Evolutionary conservation across 2,113 vertebrate species (phyloP).

Genomic region (Nansenia antarctica): DNA sequence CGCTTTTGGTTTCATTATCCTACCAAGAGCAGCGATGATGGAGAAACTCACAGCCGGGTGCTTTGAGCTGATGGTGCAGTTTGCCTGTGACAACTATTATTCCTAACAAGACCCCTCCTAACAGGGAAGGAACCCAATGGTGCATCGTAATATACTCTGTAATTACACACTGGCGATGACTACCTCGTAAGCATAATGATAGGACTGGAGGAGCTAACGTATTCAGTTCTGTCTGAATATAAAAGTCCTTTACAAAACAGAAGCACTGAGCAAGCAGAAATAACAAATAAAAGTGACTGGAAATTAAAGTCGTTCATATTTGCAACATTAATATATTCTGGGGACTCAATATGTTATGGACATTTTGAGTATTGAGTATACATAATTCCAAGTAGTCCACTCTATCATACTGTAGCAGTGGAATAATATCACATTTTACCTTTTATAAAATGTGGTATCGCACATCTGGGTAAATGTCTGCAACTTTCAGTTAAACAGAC

Average conservation of each 20-base stretch:
- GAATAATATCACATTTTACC: constrained; percentile 14
- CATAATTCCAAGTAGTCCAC: no score
- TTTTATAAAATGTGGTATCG: constrained; percentile 5
- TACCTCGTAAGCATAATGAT: background rate
- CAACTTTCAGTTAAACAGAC: no score
- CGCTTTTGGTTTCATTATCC: constrained; percentile 15
- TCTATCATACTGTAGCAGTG: background rate
- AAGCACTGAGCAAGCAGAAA: constrained; percentile 3
- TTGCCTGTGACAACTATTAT: constrained; percentile 12
- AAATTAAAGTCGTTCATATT: background rate
- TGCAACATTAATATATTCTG: background rate
- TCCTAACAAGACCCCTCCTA: constrained; percentile 29
- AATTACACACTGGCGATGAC: constrained; percentile 33
- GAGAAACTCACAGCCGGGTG: constrained; percentile 22
- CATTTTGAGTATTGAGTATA: no score
- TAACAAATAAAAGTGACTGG: background rate
- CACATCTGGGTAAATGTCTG: no score
- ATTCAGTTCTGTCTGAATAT: background rate
- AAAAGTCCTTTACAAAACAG: background rate
- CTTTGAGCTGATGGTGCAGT: constrained; percentile 41
- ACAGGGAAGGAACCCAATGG: constrained; percentile 7
- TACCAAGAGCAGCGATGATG: constrained; percentile 27
- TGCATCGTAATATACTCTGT: constrained; percentile 29
- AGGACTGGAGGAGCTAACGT: background rate
- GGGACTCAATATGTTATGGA: background rate